A percentile compares a stretch with the other conserved stretches of the same genome.
Evolutionary conservation across 2,888 invertebrate genomes (phyloP).

Genomic region (Drosophila algonquin): DNA sequence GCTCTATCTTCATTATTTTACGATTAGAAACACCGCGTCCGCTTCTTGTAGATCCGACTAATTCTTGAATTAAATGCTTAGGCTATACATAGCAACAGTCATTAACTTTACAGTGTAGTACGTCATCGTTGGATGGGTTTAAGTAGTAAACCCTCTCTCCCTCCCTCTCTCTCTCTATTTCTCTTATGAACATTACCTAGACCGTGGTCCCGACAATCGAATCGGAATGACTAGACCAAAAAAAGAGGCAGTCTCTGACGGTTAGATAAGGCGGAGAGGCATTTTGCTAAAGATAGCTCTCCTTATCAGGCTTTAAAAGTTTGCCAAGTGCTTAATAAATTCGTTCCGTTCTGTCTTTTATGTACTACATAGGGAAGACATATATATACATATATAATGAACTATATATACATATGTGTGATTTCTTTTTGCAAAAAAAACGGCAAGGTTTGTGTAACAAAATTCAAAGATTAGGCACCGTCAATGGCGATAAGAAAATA

Average conservation of each 20-base stretch:
- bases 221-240: constrained; percentile 3
- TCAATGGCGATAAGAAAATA: constrained; percentile 20
- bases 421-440: constrained; percentile 19
- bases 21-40: constrained; percentile 13
- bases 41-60: constrained; percentile 7
- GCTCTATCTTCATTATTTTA: background rate
- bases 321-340: constrained; percentile 64
- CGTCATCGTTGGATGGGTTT: constrained; percentile 29
- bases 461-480: constrained; percentile 19
- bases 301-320: constrained; percentile 70
- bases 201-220: constrained; percentile 8
- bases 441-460: constrained; percentile 15
- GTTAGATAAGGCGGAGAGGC: constrained; percentile 52
- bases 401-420: background rate
- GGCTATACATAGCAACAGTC: constrained; percentile 35
- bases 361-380: background rate
- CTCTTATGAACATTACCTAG: constrained; percentile 16
- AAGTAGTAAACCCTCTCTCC: constrained; percentile 3
- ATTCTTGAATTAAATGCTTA: constrained; percentile 4
- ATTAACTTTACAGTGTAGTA: constrained; percentile 15
- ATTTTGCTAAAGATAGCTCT: constrained; percentile 44
- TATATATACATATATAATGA: background rate
- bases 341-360: constrained; percentile 12
- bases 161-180: constrained; percentile 7
- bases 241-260: constrained; percentile 23